Conservation (phyloP, 1,140 invertebrate species). For the Drosophila pectinifera region DNA sequence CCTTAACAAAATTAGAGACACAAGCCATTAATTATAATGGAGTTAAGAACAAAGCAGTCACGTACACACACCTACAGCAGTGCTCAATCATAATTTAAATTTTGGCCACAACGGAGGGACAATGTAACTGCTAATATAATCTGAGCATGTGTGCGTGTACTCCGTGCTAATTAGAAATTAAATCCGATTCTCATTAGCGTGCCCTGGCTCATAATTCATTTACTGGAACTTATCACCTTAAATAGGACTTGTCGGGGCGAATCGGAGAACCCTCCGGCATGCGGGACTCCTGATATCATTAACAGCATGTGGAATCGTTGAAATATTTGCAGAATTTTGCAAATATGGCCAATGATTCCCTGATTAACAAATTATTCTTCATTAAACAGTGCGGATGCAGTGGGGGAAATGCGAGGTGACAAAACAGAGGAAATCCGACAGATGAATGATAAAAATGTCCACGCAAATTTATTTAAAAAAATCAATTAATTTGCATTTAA, state of each 20-base stretch:
- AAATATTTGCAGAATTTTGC: slow-evolving; percentile 41
- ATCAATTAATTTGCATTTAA: slow-evolving; percentile 62
- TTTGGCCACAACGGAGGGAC: slow-evolving; percentile 37
- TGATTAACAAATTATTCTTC: slow-evolving; percentile 46
- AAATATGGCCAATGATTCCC: slow-evolving; percentile 34
- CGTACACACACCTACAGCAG: slow-evolving; percentile 24
- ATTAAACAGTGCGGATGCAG: slow-evolving; percentile 17
- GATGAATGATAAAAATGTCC: slow-evolving; percentile 25
- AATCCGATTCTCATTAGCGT: slow-evolving; percentile 56
- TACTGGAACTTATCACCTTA: slow-evolving; percentile 28
- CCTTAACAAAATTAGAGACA: neutral
- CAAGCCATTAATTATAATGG: slow-evolving; percentile 59
- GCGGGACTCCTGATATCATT: slow-evolving; percentile 36
- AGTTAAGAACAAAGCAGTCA: slow-evolving; percentile 51
- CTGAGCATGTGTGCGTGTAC: slow-evolving; percentile 17
- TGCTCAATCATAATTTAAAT: slow-evolving; percentile 65
- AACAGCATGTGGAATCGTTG: slow-evolving; percentile 40
- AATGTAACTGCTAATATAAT: slow-evolving; percentile 17
- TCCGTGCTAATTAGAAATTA: slow-evolving; percentile 57
- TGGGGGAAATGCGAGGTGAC: slow-evolving; percentile 33
- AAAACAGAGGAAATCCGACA: slow-evolving; percentile 32
- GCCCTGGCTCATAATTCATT: slow-evolving; percentile 21
- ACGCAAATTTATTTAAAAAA: slow-evolving; percentile 29
- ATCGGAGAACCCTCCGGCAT: neutral
- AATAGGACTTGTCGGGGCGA: slow-evolving; percentile 13